Conservation (phyloP, 2,113 vertebrate species). For the Ageneiosus marmoratus region DNA sequence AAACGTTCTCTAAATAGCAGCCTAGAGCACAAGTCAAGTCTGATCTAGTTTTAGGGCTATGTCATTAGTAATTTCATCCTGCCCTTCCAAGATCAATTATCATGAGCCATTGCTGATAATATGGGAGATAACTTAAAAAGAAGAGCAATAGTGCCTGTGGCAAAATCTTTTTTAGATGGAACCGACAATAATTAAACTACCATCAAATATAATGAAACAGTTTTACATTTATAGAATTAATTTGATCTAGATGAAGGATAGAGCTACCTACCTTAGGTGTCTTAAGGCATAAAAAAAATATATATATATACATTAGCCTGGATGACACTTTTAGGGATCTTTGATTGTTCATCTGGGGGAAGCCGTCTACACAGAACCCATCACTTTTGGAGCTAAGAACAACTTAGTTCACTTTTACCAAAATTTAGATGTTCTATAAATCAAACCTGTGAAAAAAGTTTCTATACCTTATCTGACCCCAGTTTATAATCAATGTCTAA, state of each 20-base stretch:
- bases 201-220: background rate
- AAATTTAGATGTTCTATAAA: background rate
- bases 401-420: no score
- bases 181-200: background rate
- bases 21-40: background rate
- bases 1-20: background rate
- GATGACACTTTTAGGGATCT: background rate
- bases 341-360: background rate
- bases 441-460: background rate
- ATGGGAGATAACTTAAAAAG: background rate
- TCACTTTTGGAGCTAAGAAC: background rate
- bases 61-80: background rate
- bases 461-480: background rate
- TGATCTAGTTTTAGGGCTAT: background rate
- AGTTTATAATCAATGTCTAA: background rate
- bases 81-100: background rate
- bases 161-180: background rate
- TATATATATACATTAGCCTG: background rate
- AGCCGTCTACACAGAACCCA: background rate
- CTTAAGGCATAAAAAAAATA: slow-evolving; percentile 17
- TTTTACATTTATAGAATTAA: background rate
- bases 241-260: background rate
- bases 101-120: background rate
- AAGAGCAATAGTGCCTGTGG: background rate
- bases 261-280: background rate